phyloP scores from a whole-genome alignment of 2,888 invertebrate species.

The Ceraclea dissimilis region DNA sequence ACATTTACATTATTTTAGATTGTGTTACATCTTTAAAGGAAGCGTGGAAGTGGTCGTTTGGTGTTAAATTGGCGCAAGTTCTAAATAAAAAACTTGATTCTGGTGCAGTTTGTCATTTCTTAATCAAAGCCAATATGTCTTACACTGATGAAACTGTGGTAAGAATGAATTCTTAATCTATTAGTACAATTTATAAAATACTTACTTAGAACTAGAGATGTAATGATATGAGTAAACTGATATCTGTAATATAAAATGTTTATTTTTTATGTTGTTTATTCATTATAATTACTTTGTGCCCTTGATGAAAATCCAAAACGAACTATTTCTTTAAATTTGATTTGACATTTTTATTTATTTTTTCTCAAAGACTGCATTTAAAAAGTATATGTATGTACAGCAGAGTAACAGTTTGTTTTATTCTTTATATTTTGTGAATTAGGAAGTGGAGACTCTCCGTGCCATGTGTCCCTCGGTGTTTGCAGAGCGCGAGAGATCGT shows the following conservation, averaged over 20 bases:
- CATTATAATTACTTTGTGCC: neutral
- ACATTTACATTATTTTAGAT: conserved; percentile 29
- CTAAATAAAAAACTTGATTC: conserved; percentile 51
- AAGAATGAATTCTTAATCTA: conserved; percentile 12
- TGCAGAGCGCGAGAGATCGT: conserved; percentile 35
- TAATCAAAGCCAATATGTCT: conserved; percentile 51
- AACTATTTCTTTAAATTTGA: too few relatives aligned
- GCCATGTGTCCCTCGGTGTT: conserved; percentile 42
- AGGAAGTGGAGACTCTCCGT: conserved; percentile 42
- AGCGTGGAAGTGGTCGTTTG: conserved; percentile 69
- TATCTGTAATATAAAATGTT: too few relatives aligned
- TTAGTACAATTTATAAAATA: neutral
- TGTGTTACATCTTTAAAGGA: conserved; percentile 60
- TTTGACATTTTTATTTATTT: too few relatives aligned
- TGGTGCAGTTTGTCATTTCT: conserved; percentile 50
- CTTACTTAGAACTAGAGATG: neutral
- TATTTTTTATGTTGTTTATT: neutral
- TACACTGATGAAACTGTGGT: conserved; percentile 54
- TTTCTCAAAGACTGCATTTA: too few relatives aligned
- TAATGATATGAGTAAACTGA: neutral
- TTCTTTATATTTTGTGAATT: too few relatives aligned
- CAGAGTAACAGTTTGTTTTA: too few relatives aligned
- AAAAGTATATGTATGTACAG: too few relatives aligned
- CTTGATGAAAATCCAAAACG: too few relatives aligned
- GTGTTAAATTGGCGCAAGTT: conserved; percentile 48